Base-by-base conservation (phyloP, 2,113 vertebrate species). In the Bubo bubo region DNA sequence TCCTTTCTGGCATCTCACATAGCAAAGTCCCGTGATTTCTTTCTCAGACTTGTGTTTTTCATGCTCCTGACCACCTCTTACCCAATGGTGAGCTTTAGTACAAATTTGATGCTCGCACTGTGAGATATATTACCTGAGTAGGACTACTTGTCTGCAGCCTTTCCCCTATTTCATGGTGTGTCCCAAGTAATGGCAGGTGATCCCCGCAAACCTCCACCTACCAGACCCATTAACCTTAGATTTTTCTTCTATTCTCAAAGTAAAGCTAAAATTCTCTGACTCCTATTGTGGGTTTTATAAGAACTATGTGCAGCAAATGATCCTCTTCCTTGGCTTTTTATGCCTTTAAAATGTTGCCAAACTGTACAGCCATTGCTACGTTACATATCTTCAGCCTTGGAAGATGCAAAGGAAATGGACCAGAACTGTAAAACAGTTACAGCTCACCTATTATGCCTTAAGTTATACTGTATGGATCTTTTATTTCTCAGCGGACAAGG, bases 1-100 rank as follows among this genome's bases (percentile, higher is more conserved):
- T 11, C 1, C 2, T 50, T 2, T 12, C 24, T 34, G 24, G 1
- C 3, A 22, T 59, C 24, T 55, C 32, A 55, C 3, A 3, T 37
- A 79, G 23, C 35, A 45, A 68, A 86, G 24, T 62, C 17, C 24
- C 32, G 23, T n/a, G 35, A 23, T 23, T 58, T 84, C 30, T 68
- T 56, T 20, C 34, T 68, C 35, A 70, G 14, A n/a, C 68, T 45
- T 88, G 41, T 74, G 30, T 3, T 52, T 17, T 41, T 49, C 2
- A 0, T 73, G 41, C 17, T 73, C 7, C 45, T 67, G 30, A 35
- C 19, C 22, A 27, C 24, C 15, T 37, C 28, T 66, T 39, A 39
- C 10, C 16, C 15, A 34, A 37, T 5, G 9, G 8, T 19, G 41
- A 87, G 27, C 8, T 72, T 24, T 5, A 88, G 41, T 9, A 68